Evolutionary conservation across 2,888 invertebrate species (phyloP), one percentile per base, ranked within the genome.

Genomic region (Eupeodes latifasciatus): DNA sequence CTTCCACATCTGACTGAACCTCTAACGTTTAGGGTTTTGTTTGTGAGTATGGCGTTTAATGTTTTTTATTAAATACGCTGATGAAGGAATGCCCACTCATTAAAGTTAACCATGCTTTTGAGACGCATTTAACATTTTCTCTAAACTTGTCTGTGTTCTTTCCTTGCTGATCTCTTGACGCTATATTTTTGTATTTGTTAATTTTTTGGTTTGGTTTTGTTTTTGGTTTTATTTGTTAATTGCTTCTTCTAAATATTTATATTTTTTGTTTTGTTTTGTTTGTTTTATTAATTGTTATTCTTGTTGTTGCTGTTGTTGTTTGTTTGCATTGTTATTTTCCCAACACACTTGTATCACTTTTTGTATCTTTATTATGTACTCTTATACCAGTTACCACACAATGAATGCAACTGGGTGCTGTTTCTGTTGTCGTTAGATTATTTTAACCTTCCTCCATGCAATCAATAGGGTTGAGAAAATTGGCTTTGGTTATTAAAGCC

Each of bases 381-480:
- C 88, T 81, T 88, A 71, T 84, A 75, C 88, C 88, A 88, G 88
- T 84, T 88, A 81, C 88, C 78, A 85, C 85, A 78, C 67, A 78
- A 78, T 88, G 84, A 85, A 75, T 79, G 88, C 88, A 88, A 84
- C 88, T 88, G 88, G 88, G 81, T 81, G 84, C 88, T 88, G 88
- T 88, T 78, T 88, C 81, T 88, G 88, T 84, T 88, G 84, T 88
- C 88, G 81, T 88, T 88, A 88, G 87, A 88, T 88, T 88, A 88
- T 88, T 81, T 74, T 85, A 88, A 88, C 84, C 88, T 88, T 84
- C 74, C 78, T 74, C 75, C 78, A 67, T 81, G 78, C 85, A 91
- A 92, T 93, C 93, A 93, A 92, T 93, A 93, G 86, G 93, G 93
- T 90, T 93, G 93, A 89, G 93, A 93, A 89, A 93, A 93, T 91